Conservation (phyloP, 2,113 vertebrate genomes). For the Psephotus haematonotus region DNA sequence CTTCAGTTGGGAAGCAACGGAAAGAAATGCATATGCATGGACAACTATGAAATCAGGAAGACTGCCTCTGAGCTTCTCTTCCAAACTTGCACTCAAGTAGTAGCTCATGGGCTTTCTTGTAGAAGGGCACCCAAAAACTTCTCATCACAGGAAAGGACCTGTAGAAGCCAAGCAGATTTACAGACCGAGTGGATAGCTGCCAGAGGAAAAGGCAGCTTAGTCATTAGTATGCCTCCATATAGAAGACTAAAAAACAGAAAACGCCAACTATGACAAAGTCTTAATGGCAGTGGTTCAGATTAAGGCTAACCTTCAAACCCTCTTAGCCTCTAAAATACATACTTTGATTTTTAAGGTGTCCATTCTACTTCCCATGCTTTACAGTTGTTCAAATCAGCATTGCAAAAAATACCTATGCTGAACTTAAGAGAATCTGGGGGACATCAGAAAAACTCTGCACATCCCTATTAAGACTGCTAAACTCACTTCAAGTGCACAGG, state of each 20-base stretch:
- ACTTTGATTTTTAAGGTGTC: neutral
- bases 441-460: neutral
- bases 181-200: neutral
- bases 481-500: accelerated
- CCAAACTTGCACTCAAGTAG: neutral
- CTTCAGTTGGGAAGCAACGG: neutral
- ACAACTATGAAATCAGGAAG: neutral
- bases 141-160: neutral
- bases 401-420: neutral
- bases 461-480: neutral
- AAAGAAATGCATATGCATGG: neutral
- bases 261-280: neutral
- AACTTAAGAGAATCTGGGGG: neutral
- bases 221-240: neutral
- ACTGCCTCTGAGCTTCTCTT: neutral
- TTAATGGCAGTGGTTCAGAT: neutral
- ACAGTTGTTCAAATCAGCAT: neutral
- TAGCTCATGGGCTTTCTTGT: neutral
- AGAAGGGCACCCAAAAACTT: neutral
- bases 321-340: neutral
- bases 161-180: neutral
- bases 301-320: neutral
- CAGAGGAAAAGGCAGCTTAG: neutral
- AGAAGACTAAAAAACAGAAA: neutral
- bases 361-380: neutral